Percentiles rank a stretch among this genome's conserved stretches.
Evolutionary conservation across 2,888 invertebrate genomes (phyloP).

Genomic region (Hirtodrosophila alboralis): DNA sequence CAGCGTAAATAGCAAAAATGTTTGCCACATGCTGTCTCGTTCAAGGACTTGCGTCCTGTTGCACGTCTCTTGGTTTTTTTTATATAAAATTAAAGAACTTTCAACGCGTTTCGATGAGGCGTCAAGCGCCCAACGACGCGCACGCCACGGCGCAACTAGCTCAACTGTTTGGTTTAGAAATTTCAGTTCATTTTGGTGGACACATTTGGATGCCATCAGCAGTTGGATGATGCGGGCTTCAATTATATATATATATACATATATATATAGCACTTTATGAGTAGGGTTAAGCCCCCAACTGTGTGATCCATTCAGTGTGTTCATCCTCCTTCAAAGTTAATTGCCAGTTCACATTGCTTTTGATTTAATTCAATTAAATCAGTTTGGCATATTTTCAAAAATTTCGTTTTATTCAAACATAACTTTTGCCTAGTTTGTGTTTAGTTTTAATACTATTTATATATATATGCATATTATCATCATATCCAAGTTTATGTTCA

Average conservation of each 20-base stretch:
- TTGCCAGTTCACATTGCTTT: constrained; percentile 43
- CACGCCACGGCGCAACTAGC: constrained; percentile 71
- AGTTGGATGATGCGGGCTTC: constrained; percentile 23
- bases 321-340: constrained; percentile 28
- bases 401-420: constrained; percentile 20
- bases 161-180: constrained; percentile 64
- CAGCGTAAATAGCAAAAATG: constrained; percentile 26
- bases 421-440: constrained; percentile 14
- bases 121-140: constrained; percentile 74
- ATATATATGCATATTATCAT: constrained; percentile 7
- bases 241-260: too few species aligned
- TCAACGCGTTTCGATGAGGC: constrained; percentile 30
- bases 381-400: constrained; percentile 40
- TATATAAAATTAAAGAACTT: too few species aligned
- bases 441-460: not conserved
- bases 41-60: not conserved
- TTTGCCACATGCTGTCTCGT: constrained; percentile 41
- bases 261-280: constrained; percentile 3
- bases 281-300: constrained; percentile 34
- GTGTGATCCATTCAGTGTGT: constrained; percentile 11
- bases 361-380: constrained; percentile 82
- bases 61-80: too few species aligned
- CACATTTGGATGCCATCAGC: constrained; percentile 8
- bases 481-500: constrained; percentile 34
- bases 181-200: constrained; percentile 35